Conservation (phyloP, 2,797 vertebrate species). For the Amblyraja radiata region DNA sequence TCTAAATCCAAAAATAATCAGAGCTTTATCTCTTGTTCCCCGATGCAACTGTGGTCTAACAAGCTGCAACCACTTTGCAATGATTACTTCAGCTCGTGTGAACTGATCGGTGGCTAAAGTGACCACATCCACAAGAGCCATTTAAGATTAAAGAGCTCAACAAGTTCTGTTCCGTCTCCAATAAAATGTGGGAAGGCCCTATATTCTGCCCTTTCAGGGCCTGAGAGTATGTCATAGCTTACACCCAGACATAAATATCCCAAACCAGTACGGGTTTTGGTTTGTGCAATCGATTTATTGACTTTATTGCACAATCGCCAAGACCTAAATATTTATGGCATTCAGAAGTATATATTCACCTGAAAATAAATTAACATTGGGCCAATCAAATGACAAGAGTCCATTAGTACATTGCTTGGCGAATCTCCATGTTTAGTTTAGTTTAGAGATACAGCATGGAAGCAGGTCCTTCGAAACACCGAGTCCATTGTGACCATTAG, state of each 20-base stretch:
- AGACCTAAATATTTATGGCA: background rate
- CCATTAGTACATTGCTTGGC: background rate
- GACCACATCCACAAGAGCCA: slow-evolving; percentile 51
- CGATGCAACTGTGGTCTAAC: slow-evolving; percentile 55
- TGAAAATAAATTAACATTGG: background rate
- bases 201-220: background rate
- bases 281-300: background rate
- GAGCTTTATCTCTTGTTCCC: slow-evolving; percentile 49
- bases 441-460: too few relatives aligned
- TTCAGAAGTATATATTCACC: background rate
- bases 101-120: slow-evolving; percentile 54
- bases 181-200: background rate
- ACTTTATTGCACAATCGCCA: background rate
- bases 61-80: slow-evolving; percentile 43
- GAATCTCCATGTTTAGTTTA: background rate
- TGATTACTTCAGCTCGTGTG: slow-evolving; percentile 50
- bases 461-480: background rate
- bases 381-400: too few relatives aligned
- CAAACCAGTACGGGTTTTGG: background rate
- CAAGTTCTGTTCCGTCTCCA: background rate
- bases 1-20: slow-evolving; percentile 40
- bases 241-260: background rate
- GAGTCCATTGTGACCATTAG: too few relatives aligned
- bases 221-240: background rate
- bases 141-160: background rate